Percentiles rank a stretch among this genome's conserved stretches.
phyloP scores from a whole-genome alignment of 1,140 invertebrate species.

The Halictus rubicundus region DNA sequence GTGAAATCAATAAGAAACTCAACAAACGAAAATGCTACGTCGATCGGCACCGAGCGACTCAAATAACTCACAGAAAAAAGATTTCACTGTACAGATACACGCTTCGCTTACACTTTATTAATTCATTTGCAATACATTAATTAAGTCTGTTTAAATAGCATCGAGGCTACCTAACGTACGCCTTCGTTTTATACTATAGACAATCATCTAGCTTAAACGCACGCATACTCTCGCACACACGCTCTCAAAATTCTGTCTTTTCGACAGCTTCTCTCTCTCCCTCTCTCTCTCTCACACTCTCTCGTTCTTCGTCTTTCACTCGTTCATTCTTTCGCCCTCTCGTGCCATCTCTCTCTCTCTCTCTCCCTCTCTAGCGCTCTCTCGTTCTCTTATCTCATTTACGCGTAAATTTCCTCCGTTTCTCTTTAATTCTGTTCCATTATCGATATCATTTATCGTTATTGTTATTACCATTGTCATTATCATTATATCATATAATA shows the following conservation, averaged over 20 bases:
- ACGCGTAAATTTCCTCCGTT: slow-evolving; percentile 53
- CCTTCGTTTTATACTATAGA: slow-evolving; percentile 78
- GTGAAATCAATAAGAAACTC: not conserved
- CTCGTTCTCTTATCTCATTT: slow-evolving; percentile 49
- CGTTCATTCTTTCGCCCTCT: slow-evolving; percentile 41
- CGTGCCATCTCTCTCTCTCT: slow-evolving; percentile 44
- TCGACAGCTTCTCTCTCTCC: slow-evolving; percentile 34
- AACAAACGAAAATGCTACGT: too few relatives aligned
- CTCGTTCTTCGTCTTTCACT: slow-evolving; percentile 24
- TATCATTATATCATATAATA: slow-evolving; percentile 72
- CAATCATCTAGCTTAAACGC: slow-evolving; percentile 74
- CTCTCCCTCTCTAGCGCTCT: slow-evolving; percentile 46
- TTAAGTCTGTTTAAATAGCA: slow-evolving; percentile 81
- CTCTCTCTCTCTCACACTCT: slow-evolving; percentile 41
- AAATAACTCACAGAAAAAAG: slow-evolving; percentile 47
- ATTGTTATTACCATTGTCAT: slow-evolving; percentile 69
- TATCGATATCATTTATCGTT: slow-evolving; percentile 70
- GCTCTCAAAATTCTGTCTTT: slow-evolving; percentile 12
- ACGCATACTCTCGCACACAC: slow-evolving; percentile 20
- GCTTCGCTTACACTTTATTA: slow-evolving; percentile 80
- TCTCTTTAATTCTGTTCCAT: slow-evolving; percentile 61
- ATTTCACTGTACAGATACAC: slow-evolving; percentile 70
- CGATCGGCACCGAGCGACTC: not conserved
- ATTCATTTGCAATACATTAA: slow-evolving; percentile 80
- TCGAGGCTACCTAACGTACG: slow-evolving; percentile 76